These are phyloP conservation scores for Rhinella marina DNA, from an alignment of 2,797 vertebrate genomes.

Conservation along the genomic window DNA sequence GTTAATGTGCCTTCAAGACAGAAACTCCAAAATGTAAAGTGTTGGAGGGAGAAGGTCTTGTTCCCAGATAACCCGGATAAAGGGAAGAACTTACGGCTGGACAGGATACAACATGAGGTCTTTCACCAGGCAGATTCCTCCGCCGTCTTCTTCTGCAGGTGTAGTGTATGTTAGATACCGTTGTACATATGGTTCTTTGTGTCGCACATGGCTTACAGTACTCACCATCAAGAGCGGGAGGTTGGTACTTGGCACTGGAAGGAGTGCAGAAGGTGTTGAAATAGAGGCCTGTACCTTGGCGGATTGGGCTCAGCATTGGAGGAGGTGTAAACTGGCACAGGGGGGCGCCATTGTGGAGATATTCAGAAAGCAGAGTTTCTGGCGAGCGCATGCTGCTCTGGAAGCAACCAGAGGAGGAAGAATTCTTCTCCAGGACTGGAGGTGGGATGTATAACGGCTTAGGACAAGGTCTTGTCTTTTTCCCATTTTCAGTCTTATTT, in stretches of 20 bases:
- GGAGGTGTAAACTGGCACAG: conserved; percentile 76
- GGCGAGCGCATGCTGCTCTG: conserved; percentile 76
- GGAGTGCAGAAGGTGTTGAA: conserved; percentile 71
- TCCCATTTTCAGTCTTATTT: conserved; percentile 61
- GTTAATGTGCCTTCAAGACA: conserved; percentile 75
- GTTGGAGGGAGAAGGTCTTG: neutral
- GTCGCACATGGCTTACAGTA: neutral
- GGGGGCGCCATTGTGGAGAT: conserved; percentile 69
- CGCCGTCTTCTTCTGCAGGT: conserved; percentile 41
- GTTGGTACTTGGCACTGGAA: conserved; percentile 38
- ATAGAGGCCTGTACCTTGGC: conserved; percentile 75
- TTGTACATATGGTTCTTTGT: neutral
- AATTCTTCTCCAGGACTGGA: conserved; percentile 45
- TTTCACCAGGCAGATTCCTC: conserved; percentile 67
- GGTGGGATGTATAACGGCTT: conserved; percentile 66
- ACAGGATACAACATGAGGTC: conserved; percentile 73
- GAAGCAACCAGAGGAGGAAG: conserved; percentile 57
- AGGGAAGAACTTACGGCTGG: conserved; percentile 75
- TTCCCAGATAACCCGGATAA: neutral
- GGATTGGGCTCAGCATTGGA: conserved; percentile 78
- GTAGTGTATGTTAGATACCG: neutral
- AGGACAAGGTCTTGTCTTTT: conserved; percentile 66
- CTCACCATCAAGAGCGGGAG: conserved; percentile 40
- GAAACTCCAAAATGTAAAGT: neutral
- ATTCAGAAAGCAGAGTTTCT: conserved; percentile 68